Percentiles rank a stretch among this genome's conserved stretches.
Conservation (phyloP, 2,888 invertebrate genomes). For the Idaea aversata region DNA sequence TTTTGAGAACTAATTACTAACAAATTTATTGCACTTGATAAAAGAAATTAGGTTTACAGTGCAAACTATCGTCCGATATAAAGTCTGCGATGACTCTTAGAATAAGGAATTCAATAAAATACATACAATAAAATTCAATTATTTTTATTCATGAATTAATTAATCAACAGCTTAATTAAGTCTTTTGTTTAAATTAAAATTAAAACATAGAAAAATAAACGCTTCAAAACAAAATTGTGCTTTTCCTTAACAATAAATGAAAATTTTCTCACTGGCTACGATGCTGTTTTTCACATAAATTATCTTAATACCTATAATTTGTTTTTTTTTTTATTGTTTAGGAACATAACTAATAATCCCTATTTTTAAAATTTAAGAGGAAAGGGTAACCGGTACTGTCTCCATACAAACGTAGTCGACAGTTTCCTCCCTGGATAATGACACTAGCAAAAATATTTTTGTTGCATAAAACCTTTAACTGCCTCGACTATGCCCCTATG, state of each 20-base stretch:
- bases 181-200: conserved; percentile 33
- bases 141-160: conserved; percentile 20
- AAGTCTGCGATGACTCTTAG: neutral
- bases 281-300: neutral
- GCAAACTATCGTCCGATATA: neutral
- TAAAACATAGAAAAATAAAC: conserved; percentile 22
- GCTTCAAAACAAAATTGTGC: conserved; percentile 21
- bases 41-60: neutral
- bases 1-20: no score
- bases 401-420: no score
- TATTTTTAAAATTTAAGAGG: no score
- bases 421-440: no score
- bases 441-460: no score
- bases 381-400: no score
- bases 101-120: neutral
- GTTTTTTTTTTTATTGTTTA: neutral
- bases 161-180: conserved; percentile 27
- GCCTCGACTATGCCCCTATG: no score
- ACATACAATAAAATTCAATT: conserved; percentile 7
- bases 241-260: conserved; percentile 4
- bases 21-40: no score
- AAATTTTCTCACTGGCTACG: neutral
- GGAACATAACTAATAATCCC: neutral
- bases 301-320: neutral
- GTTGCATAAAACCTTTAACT: no score